A percentile compares a stretch with the other conserved stretches of the same genome.
Conservation (phyloP, 2,888 invertebrate species). For the Calephelis perditalis region DNA sequence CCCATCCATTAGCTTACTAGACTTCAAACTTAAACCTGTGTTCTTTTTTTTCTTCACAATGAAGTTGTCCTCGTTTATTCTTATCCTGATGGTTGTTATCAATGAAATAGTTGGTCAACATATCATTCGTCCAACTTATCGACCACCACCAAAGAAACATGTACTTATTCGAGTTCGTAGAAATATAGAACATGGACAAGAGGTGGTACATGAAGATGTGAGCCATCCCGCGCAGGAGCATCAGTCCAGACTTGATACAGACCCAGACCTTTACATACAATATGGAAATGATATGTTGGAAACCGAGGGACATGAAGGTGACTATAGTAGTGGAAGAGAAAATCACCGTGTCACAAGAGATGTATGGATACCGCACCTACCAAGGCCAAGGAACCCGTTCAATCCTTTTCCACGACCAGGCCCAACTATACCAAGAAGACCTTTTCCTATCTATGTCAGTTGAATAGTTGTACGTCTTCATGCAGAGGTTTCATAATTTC, state of each 20-base stretch:
- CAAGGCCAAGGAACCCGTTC: not conserved
- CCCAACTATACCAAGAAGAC: not conserved
- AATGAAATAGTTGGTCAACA: not conserved
- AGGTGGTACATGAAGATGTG: not conserved
- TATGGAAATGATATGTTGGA: not conserved
- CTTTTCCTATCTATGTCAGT: not conserved
- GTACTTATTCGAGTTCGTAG: not conserved
- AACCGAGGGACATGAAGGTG: not conserved
- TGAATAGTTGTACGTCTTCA: too few relatives aligned
- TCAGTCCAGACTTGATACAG: not conserved
- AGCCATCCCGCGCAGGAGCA: not conserved
- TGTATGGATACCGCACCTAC: not conserved
- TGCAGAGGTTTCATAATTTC: too few relatives aligned
- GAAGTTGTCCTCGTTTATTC: not conserved
- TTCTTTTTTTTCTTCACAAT: not conserved
- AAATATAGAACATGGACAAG: not conserved
- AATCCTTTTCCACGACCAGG: not conserved
- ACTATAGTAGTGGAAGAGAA: not conserved
- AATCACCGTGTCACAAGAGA: not conserved
- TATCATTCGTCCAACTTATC: not conserved
- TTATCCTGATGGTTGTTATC: not conserved
- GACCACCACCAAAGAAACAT: not conserved
- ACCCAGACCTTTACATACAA: not conserved
- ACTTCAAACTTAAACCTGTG: too few relatives aligned
- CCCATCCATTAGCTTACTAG: too few relatives aligned